Conservation (phyloP, 2,888 invertebrate species). For the Schizotus pectinicornis region DNA sequence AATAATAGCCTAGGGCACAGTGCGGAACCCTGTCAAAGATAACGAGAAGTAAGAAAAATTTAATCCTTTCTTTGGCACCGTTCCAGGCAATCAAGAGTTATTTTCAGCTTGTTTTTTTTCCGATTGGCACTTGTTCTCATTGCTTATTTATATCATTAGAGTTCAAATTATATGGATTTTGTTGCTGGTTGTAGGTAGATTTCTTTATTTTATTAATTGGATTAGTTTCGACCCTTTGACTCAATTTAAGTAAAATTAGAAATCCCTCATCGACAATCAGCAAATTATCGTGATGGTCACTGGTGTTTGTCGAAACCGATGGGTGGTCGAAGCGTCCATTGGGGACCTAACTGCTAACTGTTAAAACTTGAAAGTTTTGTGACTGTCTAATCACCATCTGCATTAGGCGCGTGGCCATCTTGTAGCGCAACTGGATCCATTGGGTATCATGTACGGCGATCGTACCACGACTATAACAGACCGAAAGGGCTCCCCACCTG, state of each 20-base stretch:
- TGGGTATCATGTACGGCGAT: conserved; percentile 81
- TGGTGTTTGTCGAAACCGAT: too few relatives aligned
- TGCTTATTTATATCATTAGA: conserved; percentile 15
- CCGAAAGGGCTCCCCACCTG: conserved; percentile 63
- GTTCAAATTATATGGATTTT: neutral
- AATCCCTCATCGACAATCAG: neutral
- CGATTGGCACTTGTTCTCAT: conserved; percentile 21
- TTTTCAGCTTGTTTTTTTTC: conserved; percentile 24
- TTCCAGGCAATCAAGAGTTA: conserved; percentile 16
- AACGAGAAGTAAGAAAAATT: neutral
- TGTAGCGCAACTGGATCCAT: conserved; percentile 91
- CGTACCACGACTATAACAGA: conserved; percentile 57
- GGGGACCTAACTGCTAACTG: neutral
- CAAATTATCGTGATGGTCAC: neutral
- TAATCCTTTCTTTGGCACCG: conserved; percentile 14
- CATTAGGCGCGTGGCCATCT: conserved; percentile 89
- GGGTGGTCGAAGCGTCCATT: neutral
- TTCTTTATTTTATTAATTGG: too few relatives aligned
- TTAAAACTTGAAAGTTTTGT: conserved; percentile 6
- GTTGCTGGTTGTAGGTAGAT: neutral
- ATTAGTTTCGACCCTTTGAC: too few relatives aligned
- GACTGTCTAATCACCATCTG: conserved; percentile 14
- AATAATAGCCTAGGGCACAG: conserved; percentile 3
- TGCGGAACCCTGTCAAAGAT: neutral
- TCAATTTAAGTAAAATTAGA: neutral